phyloP scores from a whole-genome alignment of 2,113 vertebrate species.

The Oryzias curvinotus region DNA sequence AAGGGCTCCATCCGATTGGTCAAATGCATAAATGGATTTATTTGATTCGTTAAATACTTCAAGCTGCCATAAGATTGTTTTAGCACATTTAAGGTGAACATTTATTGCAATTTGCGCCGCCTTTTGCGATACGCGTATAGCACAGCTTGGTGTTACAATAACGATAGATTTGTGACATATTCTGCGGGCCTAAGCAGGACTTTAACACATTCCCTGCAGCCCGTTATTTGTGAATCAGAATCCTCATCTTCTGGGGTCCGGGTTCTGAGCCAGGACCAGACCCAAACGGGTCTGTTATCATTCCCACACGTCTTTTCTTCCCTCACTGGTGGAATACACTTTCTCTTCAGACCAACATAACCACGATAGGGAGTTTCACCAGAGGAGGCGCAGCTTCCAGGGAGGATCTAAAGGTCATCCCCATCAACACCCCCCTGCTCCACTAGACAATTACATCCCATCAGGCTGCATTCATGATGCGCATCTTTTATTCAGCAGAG shows the following conservation, averaged over 20 bases:
- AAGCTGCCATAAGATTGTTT: no score
- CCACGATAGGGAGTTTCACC: neutral
- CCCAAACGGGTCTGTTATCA: conserved; percentile 65
- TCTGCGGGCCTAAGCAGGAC: no score
- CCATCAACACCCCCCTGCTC: conserved; percentile 53
- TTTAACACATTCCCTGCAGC: conserved; percentile 14
- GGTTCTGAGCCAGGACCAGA: conserved; percentile 54
- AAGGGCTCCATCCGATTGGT: no score
- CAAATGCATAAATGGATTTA: no score
- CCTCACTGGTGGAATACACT: conserved; percentile 54
- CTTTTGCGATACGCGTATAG: no score
- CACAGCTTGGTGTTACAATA: no score
- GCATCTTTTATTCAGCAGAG: conserved; percentile 26
- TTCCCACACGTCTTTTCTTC: conserved; percentile 65
- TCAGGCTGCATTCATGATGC: conserved; percentile 34
- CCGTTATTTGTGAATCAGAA: conserved; percentile 2
- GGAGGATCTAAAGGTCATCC: conserved; percentile 57
- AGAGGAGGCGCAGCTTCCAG: conserved; percentile 27
- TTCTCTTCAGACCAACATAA: neutral
- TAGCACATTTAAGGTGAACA: no score
- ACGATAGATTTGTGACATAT: no score
- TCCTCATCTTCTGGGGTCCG: conserved; percentile 54
- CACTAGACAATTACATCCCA: conserved; percentile 66
- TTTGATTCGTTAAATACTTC: no score
- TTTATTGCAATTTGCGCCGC: no score